Conservation (phyloP, 1,140 invertebrate species). For the Whitmania pigra region DNA sequence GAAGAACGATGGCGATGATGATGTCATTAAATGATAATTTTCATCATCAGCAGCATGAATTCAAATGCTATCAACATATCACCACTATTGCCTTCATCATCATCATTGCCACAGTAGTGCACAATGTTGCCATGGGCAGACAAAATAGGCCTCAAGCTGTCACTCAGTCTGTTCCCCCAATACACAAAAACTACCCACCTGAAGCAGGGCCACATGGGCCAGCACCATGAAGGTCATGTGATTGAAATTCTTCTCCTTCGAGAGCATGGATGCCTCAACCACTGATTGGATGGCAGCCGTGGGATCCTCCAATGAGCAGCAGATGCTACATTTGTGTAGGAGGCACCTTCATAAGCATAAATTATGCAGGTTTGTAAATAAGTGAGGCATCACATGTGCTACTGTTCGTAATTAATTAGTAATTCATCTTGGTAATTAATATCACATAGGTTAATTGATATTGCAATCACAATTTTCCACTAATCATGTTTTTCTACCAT, state of each 20-base stretch:
- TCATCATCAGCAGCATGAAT: too few species aligned
- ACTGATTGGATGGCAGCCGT: not conserved
- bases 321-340: not conserved
- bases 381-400: too few species aligned
- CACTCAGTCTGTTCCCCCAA: not conserved
- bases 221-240: not conserved
- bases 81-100: not conserved
- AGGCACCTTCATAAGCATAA: not conserved
- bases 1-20: not conserved
- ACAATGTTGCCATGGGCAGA: not conserved
- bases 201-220: not conserved
- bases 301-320: not conserved
- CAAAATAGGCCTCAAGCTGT: not conserved
- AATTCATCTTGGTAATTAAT: too few species aligned
- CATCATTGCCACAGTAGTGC: not conserved
- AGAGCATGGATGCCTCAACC: not conserved
- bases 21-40: too few species aligned
- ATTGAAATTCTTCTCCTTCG: not conserved
- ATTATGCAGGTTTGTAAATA: too few species aligned
- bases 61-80: not conserved
- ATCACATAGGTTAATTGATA: too few species aligned
- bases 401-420: too few species aligned
- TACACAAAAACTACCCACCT: not conserved
- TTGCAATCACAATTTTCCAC: too few species aligned
- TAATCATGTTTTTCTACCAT: too few species aligned